Conservation (phyloP, 2,888 invertebrate genomes). For the Apotomis turbidana region DNA sequence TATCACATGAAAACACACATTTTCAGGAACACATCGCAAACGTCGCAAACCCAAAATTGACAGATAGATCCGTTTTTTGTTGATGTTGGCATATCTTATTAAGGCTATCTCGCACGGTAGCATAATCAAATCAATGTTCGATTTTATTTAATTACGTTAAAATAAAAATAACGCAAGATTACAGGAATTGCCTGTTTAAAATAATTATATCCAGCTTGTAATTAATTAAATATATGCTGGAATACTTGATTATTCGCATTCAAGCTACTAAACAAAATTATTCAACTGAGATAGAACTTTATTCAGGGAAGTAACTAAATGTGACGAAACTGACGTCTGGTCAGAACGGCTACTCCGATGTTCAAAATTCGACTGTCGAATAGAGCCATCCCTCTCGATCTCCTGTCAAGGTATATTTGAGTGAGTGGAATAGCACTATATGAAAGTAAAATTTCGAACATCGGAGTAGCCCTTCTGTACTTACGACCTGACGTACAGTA, state of each 20-base stretch:
- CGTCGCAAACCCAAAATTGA: conserved; percentile 23
- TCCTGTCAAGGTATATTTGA: too few species aligned
- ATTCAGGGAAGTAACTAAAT: not conserved
- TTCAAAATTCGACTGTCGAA: conserved; percentile 1
- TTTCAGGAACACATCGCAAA: conserved; percentile 26
- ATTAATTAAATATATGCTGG: too few species aligned
- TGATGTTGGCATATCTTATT: conserved; percentile 33
- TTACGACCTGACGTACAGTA: not conserved
- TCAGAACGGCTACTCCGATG: too few species aligned
- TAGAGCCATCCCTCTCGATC: too few species aligned
- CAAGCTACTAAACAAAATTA: not conserved
- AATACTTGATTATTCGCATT: too few species aligned
- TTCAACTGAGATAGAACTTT: not conserved
- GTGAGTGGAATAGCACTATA: too few species aligned
- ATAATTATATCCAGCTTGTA: too few species aligned
- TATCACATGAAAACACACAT: conserved; percentile 38
- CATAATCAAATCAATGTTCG: conserved; percentile 6
- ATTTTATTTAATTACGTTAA: not conserved
- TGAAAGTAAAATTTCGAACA: too few species aligned
- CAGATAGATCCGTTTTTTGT: conserved; percentile 29
- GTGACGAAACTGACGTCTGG: not conserved
- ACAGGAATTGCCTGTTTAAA: too few species aligned
- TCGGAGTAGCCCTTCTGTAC: too few species aligned
- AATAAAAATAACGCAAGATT: not conserved
- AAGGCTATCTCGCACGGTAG: not conserved